A percentile compares a stretch with the other conserved stretches of the same genome.
Evolutionary conservation across 2,797 vertebrate species (phyloP).

Genomic region (Eurystomus glaucurus): DNA sequence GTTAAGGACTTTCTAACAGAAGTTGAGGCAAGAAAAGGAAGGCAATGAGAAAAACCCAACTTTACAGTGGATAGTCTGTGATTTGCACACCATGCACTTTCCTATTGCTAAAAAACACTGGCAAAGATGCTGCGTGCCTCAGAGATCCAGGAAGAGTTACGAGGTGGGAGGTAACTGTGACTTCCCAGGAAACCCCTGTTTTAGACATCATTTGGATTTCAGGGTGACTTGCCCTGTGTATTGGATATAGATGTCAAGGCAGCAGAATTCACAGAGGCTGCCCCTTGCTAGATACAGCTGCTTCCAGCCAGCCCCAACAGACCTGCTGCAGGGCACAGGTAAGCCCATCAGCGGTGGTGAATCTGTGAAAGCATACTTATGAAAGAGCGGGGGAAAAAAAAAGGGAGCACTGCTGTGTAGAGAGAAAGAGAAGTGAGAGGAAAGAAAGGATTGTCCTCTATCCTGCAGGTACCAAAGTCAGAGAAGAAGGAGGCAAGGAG

Average conservation of each 20-base stretch:
- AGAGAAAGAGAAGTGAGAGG: neutral
- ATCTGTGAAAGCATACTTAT: neutral
- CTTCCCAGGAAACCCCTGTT: neutral
- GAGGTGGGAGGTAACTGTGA: neutral
- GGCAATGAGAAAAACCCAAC: neutral
- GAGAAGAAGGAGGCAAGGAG: neutral
- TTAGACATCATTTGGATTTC: neutral
- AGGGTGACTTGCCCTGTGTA: neutral
- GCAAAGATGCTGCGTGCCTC: neutral
- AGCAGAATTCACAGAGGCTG: neutral
- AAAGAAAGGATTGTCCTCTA: neutral
- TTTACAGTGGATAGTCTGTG: neutral
- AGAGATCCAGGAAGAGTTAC: neutral
- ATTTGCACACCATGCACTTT: neutral
- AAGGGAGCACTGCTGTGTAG: neutral
- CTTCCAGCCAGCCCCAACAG: accelerated
- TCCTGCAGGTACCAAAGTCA: accelerated
- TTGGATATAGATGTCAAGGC: neutral
- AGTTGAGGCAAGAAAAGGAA: neutral
- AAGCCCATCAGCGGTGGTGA: neutral
- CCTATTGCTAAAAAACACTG: neutral
- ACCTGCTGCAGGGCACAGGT: neutral
- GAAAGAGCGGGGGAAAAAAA: neutral
- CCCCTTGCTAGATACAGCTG: neutral
- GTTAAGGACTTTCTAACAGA: neutral